Conservation (phyloP, 23 tunicate genomes). For the Oikopleura albicans region DNA sequence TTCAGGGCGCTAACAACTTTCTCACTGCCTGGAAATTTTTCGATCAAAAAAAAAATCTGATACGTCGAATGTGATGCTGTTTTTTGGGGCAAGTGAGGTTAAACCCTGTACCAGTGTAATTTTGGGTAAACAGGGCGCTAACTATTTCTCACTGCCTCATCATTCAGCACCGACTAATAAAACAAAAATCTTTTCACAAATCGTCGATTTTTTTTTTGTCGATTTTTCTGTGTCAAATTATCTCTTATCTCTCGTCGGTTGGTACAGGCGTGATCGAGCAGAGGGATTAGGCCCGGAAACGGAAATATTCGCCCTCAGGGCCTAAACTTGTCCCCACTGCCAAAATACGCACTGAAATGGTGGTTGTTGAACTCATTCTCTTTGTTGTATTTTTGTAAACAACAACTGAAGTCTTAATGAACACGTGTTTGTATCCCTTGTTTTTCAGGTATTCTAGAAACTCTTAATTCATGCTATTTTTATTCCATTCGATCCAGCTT, state of each 20-base stretch:
- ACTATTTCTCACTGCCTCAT: conserved; percentile 17
- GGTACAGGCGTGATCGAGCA: background rate
- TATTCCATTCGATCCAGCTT: no score
- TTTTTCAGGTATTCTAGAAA: no score
- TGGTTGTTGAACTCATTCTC: background rate
- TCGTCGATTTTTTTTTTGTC: background rate
- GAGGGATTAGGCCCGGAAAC: conserved; percentile 1
- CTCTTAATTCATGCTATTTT: no score
- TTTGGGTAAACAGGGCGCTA: background rate
- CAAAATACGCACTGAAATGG: no score
- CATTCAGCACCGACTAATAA: background rate
- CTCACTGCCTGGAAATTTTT: background rate
- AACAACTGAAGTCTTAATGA: background rate
- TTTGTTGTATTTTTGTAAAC: background rate
- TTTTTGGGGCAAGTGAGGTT: conserved; percentile 9
- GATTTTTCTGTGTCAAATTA: background rate
- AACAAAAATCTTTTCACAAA: no score
- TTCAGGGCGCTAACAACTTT: conserved; percentile 5
- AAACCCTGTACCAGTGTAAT: background rate
- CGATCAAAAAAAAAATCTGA: no score
- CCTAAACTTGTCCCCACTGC: conserved; percentile 20
- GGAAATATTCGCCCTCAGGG: background rate
- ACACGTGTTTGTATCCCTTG: no score
- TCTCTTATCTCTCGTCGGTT: background rate
- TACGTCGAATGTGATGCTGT: no score